Evolutionary conservation across 2,797 vertebrate genomes (phyloP).

Genomic region (Anniella stebbinsi): DNA sequence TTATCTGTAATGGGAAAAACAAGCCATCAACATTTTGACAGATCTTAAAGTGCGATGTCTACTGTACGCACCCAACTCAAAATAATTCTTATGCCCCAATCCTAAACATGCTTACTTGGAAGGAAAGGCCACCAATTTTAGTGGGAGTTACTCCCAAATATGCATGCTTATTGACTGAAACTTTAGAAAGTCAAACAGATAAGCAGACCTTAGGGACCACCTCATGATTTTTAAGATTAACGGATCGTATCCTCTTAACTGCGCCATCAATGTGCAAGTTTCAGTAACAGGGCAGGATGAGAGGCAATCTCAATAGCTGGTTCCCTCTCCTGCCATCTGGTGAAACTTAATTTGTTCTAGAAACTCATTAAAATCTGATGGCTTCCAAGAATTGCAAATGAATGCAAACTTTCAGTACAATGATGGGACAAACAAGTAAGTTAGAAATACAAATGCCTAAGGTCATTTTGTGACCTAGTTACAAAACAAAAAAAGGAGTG

Average conservation of each 20-base stretch:
- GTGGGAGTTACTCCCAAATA: neutral
- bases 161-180: neutral
- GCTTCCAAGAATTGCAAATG: neutral
- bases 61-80: neutral
- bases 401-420: neutral
- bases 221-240: neutral
- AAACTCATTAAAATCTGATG: neutral
- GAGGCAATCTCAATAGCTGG: neutral
- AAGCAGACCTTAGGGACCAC: neutral
- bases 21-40: conserved; percentile 36
- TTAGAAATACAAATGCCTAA: neutral
- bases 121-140: neutral
- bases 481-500: neutral
- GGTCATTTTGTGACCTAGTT: neutral
- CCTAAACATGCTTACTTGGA: neutral
- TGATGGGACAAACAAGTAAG: neutral
- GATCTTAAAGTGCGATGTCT: neutral
- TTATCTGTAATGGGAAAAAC: conserved; percentile 78
- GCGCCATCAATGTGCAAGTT: neutral
- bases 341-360: neutral
- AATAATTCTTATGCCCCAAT: neutral
- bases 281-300: neutral
- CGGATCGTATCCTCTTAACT: neutral
- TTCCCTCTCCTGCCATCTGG: neutral
- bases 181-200: neutral